Evolutionary conservation across 2,888 invertebrate species (phyloP).

Genomic region (Aleiodes alternator): DNA sequence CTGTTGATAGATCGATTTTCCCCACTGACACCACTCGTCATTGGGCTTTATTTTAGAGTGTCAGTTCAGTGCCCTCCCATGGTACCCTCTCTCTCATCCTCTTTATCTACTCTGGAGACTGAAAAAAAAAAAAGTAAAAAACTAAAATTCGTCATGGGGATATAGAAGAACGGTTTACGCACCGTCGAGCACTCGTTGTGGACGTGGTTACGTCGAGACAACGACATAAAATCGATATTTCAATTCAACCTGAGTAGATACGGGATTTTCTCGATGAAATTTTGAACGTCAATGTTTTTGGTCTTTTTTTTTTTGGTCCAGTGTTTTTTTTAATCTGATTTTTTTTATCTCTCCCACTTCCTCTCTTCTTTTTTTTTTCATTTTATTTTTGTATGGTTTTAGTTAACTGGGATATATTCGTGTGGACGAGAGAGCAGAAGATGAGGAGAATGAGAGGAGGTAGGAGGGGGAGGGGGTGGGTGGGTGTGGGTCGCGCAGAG

Average conservation of each 20-base stretch:
- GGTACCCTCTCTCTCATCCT: neutral
- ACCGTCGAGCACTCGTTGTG: constrained; percentile 51
- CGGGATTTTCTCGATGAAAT: constrained; percentile 32
- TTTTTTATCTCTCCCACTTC: constrained; percentile 34
- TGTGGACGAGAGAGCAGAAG: constrained; percentile 22
- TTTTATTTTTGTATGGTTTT: constrained; percentile 14
- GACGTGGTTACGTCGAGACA: constrained; percentile 43
- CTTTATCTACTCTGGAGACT: constrained; percentile 26
- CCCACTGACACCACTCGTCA: constrained; percentile 20
- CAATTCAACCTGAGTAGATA: constrained; percentile 48
- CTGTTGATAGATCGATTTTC: constrained; percentile 29
- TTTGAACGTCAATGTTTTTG: constrained; percentile 14
- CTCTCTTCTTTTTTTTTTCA: too few relatives aligned
- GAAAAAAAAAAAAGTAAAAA: constrained; percentile 10
- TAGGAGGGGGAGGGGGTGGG: neutral
- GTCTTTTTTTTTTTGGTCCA: neutral
- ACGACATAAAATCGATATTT: constrained; percentile 58
- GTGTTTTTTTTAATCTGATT: constrained; percentile 27
- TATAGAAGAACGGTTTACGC: constrained; percentile 51
- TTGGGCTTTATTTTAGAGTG: constrained; percentile 23
- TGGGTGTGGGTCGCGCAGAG: constrained; percentile 45
- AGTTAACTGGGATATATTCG: constrained; percentile 35
- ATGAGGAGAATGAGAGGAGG: constrained; percentile 29
- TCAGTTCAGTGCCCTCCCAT: constrained; percentile 16
- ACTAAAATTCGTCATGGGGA: constrained; percentile 50